Evolutionary conservation across 2,113 vertebrate genomes (phyloP).

Genomic region (Clinocottus analis): DNA sequence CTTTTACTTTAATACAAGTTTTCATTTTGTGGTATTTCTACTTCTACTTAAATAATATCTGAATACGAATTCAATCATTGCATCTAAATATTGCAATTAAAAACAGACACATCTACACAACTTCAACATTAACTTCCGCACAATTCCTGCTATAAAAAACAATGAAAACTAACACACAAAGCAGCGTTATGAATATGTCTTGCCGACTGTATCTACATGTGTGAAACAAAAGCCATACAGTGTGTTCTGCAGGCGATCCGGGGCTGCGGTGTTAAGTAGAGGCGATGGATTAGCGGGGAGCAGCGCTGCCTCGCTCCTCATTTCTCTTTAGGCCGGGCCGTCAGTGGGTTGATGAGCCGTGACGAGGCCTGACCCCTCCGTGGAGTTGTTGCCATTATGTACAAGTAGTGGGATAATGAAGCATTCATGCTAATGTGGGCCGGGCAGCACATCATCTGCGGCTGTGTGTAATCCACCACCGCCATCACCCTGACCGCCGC

Average conservation of each 20-base stretch:
- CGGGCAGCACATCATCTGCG: conserved; percentile 76
- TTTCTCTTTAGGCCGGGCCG: conserved; percentile 79
- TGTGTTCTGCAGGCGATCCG: conserved; percentile 62
- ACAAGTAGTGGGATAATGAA: conserved; percentile 88
- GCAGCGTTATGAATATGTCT: conserved; percentile 10
- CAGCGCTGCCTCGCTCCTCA: conserved; percentile 72
- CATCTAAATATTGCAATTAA: background rate
- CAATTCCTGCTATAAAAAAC: conserved; percentile 1
- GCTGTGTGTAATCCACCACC: conserved; percentile 77
- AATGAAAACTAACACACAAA: conserved; percentile 2
- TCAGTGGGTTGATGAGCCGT: conserved; percentile 87
- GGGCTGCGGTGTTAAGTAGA: conserved; percentile 78
- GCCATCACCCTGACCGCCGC: conserved; percentile 60
- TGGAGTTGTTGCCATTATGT: conserved; percentile 87
- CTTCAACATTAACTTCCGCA: background rate
- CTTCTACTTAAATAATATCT: background rate
- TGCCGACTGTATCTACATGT: conserved; percentile 24
- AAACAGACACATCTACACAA: background rate
- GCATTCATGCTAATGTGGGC: conserved; percentile 86
- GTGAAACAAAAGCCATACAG: conserved; percentile 60
- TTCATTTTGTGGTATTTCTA: background rate
- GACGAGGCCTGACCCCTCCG: conserved; percentile 83
- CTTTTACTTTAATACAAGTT: background rate
- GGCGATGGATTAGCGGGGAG: conserved; percentile 85
- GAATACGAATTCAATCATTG: background rate